Evolutionary conservation across 2,888 invertebrate genomes (phyloP).

Genomic region (Sarcophaga carnaria): DNA sequence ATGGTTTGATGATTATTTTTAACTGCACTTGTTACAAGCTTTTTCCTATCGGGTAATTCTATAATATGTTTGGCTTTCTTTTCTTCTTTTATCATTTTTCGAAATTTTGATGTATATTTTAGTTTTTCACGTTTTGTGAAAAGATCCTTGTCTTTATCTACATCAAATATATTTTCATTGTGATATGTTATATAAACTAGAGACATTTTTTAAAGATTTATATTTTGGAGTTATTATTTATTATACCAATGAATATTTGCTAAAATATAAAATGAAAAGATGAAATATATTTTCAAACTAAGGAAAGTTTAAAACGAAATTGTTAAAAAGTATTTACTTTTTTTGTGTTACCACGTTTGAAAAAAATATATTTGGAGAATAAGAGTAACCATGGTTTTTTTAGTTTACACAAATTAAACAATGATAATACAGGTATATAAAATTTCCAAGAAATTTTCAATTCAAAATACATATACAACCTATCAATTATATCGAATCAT

Average conservation of each 20-base stretch:
- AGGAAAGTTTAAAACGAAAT: too few relatives aligned
- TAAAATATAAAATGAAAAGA: too few relatives aligned
- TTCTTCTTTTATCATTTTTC: slow-evolving; percentile 69
- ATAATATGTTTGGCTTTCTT: slow-evolving; percentile 79
- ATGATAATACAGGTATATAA: too few relatives aligned
- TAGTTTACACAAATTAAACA: neutral
- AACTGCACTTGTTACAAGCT: slow-evolving; percentile 81
- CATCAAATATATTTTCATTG: slow-evolving; percentile 86
- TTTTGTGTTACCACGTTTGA: too few relatives aligned
- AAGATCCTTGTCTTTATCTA: slow-evolving; percentile 70
- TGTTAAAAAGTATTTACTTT: too few relatives aligned
- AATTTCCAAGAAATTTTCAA: too few relatives aligned
- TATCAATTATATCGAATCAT: too few relatives aligned
- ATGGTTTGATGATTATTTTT: slow-evolving; percentile 85
- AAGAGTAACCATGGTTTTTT: neutral
- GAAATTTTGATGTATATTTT: slow-evolving; percentile 66
- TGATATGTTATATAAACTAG: slow-evolving; percentile 86
- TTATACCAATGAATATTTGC: too few relatives aligned
- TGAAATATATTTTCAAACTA: too few relatives aligned
- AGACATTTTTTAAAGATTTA: slow-evolving; percentile 83
- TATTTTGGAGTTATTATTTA: neutral
- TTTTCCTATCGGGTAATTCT: slow-evolving; percentile 77
- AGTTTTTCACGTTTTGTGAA: slow-evolving; percentile 40
- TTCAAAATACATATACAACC: too few relatives aligned
- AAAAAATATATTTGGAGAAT: too few relatives aligned